These are phyloP conservation scores for Agrilus mali DNA, from an alignment of 2,888 invertebrate genomes.

Conservation along the genomic window DNA sequence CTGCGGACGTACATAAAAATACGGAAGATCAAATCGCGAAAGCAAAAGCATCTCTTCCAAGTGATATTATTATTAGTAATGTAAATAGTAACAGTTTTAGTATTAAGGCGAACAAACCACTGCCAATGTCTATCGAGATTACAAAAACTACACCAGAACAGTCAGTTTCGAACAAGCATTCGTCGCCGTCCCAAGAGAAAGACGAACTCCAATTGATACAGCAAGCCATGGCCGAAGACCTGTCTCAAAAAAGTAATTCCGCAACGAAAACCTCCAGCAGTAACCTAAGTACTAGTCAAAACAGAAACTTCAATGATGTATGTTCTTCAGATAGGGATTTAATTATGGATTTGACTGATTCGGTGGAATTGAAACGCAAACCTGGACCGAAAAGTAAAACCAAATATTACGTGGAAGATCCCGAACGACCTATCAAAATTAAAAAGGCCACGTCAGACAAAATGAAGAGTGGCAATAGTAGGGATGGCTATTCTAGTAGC, in stretches of 20 bases:
- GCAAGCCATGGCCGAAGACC: neutral
- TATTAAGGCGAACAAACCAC: constrained; percentile 9
- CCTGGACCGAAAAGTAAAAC: constrained; percentile 17
- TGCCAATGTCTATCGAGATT: constrained; percentile 11
- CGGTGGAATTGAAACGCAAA: constrained; percentile 13
- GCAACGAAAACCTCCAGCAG: constrained; percentile 2
- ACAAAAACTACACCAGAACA: constrained; percentile 6
- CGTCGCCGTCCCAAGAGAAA: neutral
- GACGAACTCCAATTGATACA: neutral
- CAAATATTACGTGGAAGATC: constrained; percentile 14
- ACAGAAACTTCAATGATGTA: constrained; percentile 6
- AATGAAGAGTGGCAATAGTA: constrained; percentile 4
- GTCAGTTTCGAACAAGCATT: neutral
- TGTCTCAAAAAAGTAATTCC: constrained; percentile 4
- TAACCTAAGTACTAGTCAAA: constrained; percentile 2
- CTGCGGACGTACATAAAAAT: constrained; percentile 2
- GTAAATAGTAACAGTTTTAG: constrained; percentile 13
- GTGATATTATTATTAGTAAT: constrained; percentile 18
- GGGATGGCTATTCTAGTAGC: constrained; percentile 1
- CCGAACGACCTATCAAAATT: constrained; percentile 1
- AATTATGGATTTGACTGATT: constrained; percentile 26
- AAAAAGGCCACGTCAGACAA: constrained; percentile 7
- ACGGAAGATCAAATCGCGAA: constrained; percentile 5
- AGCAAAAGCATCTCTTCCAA: constrained; percentile 1
- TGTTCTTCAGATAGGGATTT: neutral